phyloP scores from a whole-genome alignment of 1,140 invertebrate species.

The Drosophila micromelanica region DNA sequence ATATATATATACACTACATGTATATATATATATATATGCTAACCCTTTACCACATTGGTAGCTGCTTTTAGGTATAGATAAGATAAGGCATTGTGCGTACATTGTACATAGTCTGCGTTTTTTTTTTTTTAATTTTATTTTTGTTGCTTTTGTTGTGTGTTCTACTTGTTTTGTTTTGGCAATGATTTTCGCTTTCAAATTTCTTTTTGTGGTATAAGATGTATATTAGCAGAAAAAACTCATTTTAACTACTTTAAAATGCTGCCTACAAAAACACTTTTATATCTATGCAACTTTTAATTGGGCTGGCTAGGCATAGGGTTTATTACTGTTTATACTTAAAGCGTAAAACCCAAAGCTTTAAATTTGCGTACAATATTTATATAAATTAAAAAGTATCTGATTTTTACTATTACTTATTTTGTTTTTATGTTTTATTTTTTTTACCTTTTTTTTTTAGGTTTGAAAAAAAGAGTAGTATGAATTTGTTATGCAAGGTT shows the following conservation, averaged over 20 bases:
- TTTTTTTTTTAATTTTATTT: slow-evolving; percentile 1
- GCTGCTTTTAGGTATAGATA: slow-evolving; percentile 42
- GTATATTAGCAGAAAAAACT: slow-evolving; percentile 32
- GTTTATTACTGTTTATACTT: slow-evolving; percentile 6
- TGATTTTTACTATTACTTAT: slow-evolving; percentile 14
- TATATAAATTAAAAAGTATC: slow-evolving; percentile 60
- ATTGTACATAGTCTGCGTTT: slow-evolving; percentile 37
- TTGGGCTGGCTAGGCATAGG: slow-evolving; percentile 24
- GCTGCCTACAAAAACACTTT: slow-evolving; percentile 37
- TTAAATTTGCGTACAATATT: slow-evolving; percentile 71
- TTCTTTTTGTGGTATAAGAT: slow-evolving; percentile 24
- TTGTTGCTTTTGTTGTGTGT: slow-evolving; percentile 17
- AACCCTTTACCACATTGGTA: slow-evolving; percentile 13
- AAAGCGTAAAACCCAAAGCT: slow-evolving; percentile 71
- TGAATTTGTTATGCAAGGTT: slow-evolving; percentile 85
- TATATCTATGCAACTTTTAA: slow-evolving; percentile 28
- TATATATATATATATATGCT: slow-evolving; percentile 4
- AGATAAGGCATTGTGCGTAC: slow-evolving; percentile 57
- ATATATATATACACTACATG: slow-evolving; percentile 20
- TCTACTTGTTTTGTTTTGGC: slow-evolving; percentile 47
- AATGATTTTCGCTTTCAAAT: slow-evolving; percentile 56
- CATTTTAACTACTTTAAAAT: slow-evolving; percentile 32
- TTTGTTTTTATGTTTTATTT: slow-evolving; percentile 14
- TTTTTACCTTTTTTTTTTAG: slow-evolving; percentile 56
- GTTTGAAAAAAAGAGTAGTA: slow-evolving; percentile 78